A percentile compares a stretch with the other conserved stretches of the same genome.
Evolutionary conservation across 2,888 invertebrate species (phyloP).

Genomic region (Acrocyrtus sp.): DNA sequence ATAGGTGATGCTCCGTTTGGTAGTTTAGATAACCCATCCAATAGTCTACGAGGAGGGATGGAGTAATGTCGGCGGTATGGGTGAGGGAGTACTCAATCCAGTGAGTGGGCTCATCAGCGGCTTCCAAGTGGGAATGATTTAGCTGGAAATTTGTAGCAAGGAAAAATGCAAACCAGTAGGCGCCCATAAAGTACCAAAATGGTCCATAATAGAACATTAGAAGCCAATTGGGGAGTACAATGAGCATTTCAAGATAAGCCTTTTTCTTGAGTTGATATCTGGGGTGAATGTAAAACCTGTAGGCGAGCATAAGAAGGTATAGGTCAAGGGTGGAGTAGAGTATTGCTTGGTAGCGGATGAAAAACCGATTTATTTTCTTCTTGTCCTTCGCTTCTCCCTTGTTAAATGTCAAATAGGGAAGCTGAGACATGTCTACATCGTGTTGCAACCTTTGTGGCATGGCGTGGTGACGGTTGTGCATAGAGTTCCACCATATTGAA

Average conservation of each 20-base stretch:
- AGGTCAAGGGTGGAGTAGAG: conserved; percentile 24
- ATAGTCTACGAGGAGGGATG: conserved; percentile 20
- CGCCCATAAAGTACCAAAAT: not conserved
- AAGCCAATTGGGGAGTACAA: not conserved
- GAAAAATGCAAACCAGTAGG: conserved; percentile 19
- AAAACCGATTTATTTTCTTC: conserved; percentile 7
- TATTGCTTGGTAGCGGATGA: conserved; percentile 7
- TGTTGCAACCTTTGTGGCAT: conserved; percentile 57
- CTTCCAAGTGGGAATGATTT: conserved; percentile 36
- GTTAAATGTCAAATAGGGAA: conserved; percentile 58
- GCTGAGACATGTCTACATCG: conserved; percentile 57
- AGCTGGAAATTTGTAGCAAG: conserved; percentile 38
- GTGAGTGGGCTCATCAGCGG: conserved; percentile 41
- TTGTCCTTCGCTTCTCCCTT: conserved; percentile 32
- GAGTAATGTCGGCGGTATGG: conserved; percentile 48
- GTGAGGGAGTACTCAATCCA: conserved; percentile 50
- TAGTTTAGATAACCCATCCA: conserved; percentile 11
- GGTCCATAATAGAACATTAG: not conserved
- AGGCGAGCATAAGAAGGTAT: not conserved
- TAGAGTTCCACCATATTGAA: conserved; percentile 41
- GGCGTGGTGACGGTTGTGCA: conserved; percentile 43
- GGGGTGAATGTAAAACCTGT: conserved; percentile 22
- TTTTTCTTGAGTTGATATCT: conserved; percentile 18
- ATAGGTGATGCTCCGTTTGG: conserved; percentile 48
- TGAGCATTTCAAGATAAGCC: conserved; percentile 19